Percentiles rank a stretch among this genome's conserved stretches.
Evolutionary conservation across 2,888 invertebrate species (phyloP).

Genomic region (Drosophila emarginata): DNA sequence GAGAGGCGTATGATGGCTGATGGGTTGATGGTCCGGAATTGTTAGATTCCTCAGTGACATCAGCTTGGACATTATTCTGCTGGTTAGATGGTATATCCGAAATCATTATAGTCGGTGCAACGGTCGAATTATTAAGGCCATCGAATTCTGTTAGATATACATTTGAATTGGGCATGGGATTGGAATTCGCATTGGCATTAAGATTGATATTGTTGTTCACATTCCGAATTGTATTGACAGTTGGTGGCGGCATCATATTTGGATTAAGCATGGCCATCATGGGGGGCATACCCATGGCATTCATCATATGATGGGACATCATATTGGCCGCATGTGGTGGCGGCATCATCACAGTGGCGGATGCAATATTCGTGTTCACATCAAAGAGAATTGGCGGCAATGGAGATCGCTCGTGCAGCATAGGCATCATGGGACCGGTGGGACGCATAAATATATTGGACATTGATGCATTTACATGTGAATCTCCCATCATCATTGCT

Average conservation of each 20-base stretch:
- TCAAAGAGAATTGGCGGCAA: conserved; percentile 28
- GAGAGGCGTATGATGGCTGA: conserved; percentile 9
- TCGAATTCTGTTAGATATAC: not conserved
- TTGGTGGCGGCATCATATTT: not conserved
- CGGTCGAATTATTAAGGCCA: not conserved
- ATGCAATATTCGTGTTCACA: conserved; percentile 10
- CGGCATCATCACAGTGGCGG: conserved; percentile 1
- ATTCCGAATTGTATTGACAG: not conserved
- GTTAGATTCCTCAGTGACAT: not conserved
- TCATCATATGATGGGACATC: not conserved
- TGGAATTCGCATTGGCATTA: not conserved
- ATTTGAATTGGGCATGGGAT: not conserved
- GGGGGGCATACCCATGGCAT: not conserved
- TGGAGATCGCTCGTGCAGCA: not conserved
- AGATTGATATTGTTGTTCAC: too few species aligned
- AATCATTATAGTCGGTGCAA: not conserved
- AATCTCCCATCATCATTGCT: not conserved
- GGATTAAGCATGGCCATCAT: not conserved
- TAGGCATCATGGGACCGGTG: conserved; percentile 41
- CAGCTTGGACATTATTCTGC: not conserved
- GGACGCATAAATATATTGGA: conserved; percentile 36
- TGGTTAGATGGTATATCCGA: not conserved
- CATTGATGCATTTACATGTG: not conserved
- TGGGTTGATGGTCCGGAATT: not conserved
- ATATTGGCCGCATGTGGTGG: not conserved